Evolutionary conservation across 92 coral and sea anemone genomes (phyloP), one percentile per base, ranked within the genome.

Genomic region (Porites evermanni): DNA sequence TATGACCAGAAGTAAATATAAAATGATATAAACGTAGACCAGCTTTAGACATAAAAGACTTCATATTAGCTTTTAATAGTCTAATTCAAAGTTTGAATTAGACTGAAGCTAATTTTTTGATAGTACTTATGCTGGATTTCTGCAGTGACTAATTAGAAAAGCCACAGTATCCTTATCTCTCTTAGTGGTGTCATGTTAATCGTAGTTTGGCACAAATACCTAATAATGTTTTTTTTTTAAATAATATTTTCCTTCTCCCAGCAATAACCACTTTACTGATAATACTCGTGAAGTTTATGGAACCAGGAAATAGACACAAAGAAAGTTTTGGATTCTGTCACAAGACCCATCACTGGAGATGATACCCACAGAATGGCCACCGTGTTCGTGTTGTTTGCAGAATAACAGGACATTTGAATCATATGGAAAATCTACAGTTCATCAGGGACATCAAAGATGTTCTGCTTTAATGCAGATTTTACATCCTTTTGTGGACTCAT

Each of bases 371-470:
- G 69, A 70, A 38, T 21, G 77, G 69, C 11, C 68, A 56, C 14
- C 70, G 2, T 70, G 66, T 81, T 56, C 23, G 16, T 2, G 58
- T 32, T 81, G 78, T 81, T 53, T n/a, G 14, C 58, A 21, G 66
- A 70, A 69, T 70, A 58, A 58, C n/a, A 70, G 68, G 59, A 81
- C 23, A n/a, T 70, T 20, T 70, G 86, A 14, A 1, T 70, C 7
- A 8, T 32, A 12, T 29, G 12, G 7, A 38, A 38, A 38, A 18
- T 12, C n/a, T 50, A 32, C 68, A 38, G 53, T 29, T 59, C 29
- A 12, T 69, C 78, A 58, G 12, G 54, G 60, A 70, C 29, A 12
- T 69, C 78, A 71, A 32, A 54, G 60, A 70, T 54, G 86, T 58
- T 2, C 29, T 7, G 44, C 29, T 4, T 58, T 19, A 52, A 17